phyloP scores from a whole-genome alignment of 2,113 vertebrate genomes.

The Turdus rufiventris region DNA sequence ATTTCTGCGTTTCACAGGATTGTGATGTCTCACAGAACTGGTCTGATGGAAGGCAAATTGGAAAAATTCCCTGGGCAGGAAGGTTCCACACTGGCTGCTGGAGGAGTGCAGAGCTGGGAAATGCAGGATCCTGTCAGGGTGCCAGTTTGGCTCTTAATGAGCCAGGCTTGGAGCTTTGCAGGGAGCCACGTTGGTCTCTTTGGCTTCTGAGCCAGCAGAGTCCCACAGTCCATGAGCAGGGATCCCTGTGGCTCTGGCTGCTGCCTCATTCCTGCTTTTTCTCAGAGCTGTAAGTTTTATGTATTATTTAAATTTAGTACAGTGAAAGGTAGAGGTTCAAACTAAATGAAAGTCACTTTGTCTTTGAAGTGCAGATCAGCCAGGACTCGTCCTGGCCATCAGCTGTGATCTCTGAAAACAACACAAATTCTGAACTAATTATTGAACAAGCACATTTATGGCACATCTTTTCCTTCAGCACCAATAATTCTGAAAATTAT shows the following conservation, averaged over 20 bases:
- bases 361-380: background rate
- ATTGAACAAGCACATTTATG: background rate
- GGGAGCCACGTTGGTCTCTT: background rate
- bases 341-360: background rate
- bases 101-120: background rate
- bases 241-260: background rate
- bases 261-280: background rate
- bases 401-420: background rate
- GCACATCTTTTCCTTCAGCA: background rate
- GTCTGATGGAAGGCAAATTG: background rate
- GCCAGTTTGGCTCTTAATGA: background rate
- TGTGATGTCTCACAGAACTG: background rate
- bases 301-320: background rate
- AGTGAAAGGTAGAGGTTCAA: background rate
- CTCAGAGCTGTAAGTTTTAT: background rate
- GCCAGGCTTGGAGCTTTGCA: background rate
- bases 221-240: rapidly evolving
- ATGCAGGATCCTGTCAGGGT: background rate
- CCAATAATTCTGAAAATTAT: background rate
- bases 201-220: background rate
- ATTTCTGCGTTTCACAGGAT: background rate
- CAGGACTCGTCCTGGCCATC: background rate
- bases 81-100: background rate
- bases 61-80: background rate
- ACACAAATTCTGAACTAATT: background rate